Evolutionary conservation across 2,797 vertebrate genomes (phyloP).

Genomic region (Prunella strophiata): DNA sequence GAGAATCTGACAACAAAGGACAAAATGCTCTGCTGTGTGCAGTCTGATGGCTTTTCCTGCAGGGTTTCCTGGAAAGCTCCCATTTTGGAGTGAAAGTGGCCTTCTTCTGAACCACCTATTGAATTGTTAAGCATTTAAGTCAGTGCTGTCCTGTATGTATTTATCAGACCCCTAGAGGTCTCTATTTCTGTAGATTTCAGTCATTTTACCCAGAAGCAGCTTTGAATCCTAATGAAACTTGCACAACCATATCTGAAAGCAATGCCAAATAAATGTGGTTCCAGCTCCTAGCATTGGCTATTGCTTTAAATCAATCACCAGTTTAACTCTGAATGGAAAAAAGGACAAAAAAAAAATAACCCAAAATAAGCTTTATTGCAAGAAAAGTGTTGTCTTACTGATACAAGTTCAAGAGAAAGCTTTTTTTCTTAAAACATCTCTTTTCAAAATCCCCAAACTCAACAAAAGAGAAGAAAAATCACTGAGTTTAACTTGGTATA

Average conservation of each 20-base stretch:
- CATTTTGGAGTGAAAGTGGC: neutral
- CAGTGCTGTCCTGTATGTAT: neutral
- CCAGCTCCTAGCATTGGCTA: neutral
- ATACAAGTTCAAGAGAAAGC: conserved; percentile 73
- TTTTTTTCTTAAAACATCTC: conserved; percentile 65
- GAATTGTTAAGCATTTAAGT: neutral
- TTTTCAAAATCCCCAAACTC: conserved; percentile 61
- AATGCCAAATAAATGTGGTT: neutral
- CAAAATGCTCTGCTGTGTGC: neutral
- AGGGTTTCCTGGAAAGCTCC: neutral
- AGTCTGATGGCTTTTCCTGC: neutral
- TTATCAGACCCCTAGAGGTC: neutral
- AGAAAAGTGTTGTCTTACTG: conserved; percentile 72
- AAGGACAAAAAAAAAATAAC: neutral
- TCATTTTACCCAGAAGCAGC: neutral
- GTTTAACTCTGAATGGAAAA: neutral
- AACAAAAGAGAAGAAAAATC: conserved; percentile 56
- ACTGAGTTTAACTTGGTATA: conserved; percentile 56
- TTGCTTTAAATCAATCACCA: neutral
- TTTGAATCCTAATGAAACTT: neutral
- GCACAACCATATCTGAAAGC: neutral
- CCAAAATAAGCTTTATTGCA: conserved; percentile 86
- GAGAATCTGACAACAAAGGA: neutral
- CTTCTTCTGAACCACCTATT: neutral
- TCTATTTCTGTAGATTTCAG: neutral